Evolutionary conservation across 2,888 invertebrate species (phyloP).

Genomic region (Keiferia lycopersicella): DNA sequence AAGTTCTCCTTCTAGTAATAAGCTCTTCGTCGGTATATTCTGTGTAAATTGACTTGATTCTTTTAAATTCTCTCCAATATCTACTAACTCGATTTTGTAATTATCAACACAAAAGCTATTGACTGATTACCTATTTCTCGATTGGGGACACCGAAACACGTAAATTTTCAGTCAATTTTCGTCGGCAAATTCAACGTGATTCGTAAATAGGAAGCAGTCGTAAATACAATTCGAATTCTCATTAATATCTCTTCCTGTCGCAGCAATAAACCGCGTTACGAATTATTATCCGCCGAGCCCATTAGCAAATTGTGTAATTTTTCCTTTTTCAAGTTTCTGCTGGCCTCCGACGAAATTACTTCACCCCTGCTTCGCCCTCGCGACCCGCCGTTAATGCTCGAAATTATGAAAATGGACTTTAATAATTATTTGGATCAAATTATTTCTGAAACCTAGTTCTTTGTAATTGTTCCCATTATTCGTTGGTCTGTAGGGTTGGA

Average conservation of each 20-base stretch:
- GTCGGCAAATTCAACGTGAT: slow-evolving; percentile 21
- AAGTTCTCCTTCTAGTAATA: slow-evolving; percentile 36
- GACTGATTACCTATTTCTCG: slow-evolving; percentile 18
- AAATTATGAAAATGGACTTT: slow-evolving; percentile 71
- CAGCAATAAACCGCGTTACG: slow-evolving; percentile 60
- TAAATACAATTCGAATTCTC: slow-evolving; percentile 53
- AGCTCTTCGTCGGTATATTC: slow-evolving; percentile 4
- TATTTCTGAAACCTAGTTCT: slow-evolving; percentile 44
- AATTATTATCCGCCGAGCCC: slow-evolving; percentile 68
- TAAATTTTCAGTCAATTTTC: slow-evolving; percentile 19
- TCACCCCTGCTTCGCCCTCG: slow-evolving; percentile 66
- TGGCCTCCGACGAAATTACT: slow-evolving; percentile 70
- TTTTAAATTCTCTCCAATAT: slow-evolving; percentile 1
- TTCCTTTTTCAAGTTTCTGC: slow-evolving; percentile 75
- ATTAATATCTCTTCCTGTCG: slow-evolving; percentile 57
- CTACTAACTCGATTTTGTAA: neutral
- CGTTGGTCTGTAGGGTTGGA: neutral
- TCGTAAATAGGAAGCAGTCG: too few relatives aligned
- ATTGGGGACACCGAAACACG: slow-evolving; percentile 17
- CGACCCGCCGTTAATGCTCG: slow-evolving; percentile 65
- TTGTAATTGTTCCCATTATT: slow-evolving; percentile 15
- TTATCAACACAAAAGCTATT: neutral
- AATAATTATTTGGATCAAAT: slow-evolving; percentile 62
- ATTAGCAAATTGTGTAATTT: slow-evolving; percentile 78
- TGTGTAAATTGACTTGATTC: neutral